Evolutionary conservation across 2,113 vertebrate species (phyloP).

Genomic region (Regulus satrapa): DNA sequence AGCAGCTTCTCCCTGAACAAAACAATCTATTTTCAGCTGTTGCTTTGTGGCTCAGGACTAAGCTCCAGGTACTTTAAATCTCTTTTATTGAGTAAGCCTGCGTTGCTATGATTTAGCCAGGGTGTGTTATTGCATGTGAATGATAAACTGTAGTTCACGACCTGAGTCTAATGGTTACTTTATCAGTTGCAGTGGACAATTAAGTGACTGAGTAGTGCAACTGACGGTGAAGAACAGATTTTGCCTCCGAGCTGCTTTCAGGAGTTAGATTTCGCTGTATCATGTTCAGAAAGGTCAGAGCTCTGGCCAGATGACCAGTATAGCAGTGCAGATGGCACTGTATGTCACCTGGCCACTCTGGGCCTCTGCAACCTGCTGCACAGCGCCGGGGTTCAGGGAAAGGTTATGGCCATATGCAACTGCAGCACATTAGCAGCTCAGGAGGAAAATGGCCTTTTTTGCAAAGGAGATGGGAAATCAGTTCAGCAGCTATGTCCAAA

Average conservation of each 20-base stretch:
- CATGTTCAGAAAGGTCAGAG: conserved; percentile 80
- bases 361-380: conserved; percentile 75
- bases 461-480: background rate
- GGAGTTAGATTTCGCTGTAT: conserved; percentile 81
- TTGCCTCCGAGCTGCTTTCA: conserved; percentile 79
- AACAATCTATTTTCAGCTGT: background rate
- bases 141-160: conserved; percentile 70
- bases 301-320: conserved; percentile 80
- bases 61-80: conserved; percentile 3
- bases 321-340: conserved; percentile 75
- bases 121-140: conserved; percentile 48
- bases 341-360: conserved; percentile 74
- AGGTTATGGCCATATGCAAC: conserved; percentile 72
- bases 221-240: conserved; percentile 78
- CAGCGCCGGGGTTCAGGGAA: conserved; percentile 72
- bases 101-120: conserved; percentile 11
- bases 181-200: conserved; percentile 76
- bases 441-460: conserved; percentile 2
- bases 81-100: background rate
- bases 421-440: background rate
- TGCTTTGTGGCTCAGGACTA: background rate
- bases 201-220: conserved; percentile 69
- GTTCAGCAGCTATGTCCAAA: background rate
- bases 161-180: conserved; percentile 76
- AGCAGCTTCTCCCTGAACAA: background rate